Evolutionary conservation across 2,113 vertebrate genomes (phyloP).

Genomic region (Bufo gargarizans): DNA sequence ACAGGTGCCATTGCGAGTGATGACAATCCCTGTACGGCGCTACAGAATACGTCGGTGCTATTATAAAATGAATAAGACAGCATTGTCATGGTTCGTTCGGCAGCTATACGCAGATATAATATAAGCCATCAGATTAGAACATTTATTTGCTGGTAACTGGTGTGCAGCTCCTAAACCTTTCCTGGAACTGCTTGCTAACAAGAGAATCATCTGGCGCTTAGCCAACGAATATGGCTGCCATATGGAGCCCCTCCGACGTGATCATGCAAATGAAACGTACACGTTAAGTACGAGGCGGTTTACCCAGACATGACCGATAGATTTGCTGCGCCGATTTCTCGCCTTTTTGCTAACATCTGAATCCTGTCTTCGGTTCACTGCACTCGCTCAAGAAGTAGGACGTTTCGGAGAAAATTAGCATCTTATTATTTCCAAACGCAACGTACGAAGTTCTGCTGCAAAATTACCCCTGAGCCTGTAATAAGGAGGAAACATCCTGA

Average conservation of each 20-base stretch:
- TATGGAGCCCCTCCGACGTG: not conserved
- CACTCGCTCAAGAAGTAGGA: not conserved
- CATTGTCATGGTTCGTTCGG: too few species aligned
- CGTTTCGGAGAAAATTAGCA: constrained; percentile 7
- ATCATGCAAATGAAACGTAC: not conserved
- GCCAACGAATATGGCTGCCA: not conserved
- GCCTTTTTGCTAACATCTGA: constrained; percentile 3
- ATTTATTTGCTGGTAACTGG: not conserved
- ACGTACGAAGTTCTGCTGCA: not conserved
- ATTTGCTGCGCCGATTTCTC: not conserved
- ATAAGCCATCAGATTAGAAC: not conserved
- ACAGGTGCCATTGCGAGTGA: too few species aligned
- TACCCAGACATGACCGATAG: not conserved
- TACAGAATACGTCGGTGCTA: too few species aligned
- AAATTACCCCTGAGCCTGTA: constrained; percentile 4
- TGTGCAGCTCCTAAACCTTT: not conserved
- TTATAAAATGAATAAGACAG: too few species aligned
- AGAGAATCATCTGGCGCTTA: constrained; percentile 1
- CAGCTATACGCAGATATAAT: not conserved
- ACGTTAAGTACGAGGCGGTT: not conserved
- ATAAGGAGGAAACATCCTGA: not conserved
- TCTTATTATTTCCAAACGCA: not conserved
- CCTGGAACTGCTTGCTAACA: not conserved
- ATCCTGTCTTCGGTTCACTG: not conserved
- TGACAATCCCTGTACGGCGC: too few species aligned